Conservation (phyloP, 64 coral and sea anemone genomes). For the Astreopora myriophthalma region DNA sequence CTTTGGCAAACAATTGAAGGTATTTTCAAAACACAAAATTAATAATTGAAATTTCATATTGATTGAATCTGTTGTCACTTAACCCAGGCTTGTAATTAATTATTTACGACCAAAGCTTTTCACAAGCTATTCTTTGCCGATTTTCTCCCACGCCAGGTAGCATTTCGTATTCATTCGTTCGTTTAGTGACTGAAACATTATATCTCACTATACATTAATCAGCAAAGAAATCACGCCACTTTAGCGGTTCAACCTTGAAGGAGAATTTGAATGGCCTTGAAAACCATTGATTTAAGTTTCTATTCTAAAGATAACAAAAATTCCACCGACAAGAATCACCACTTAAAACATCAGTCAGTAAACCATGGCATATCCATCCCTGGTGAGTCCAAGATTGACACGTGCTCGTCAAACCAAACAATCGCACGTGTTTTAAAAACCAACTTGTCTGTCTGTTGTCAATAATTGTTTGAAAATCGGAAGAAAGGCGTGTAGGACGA, state of each 20-base stretch:
- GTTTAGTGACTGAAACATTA: background rate
- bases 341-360: background rate
- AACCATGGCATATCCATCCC: background rate
- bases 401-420: slow-evolving; percentile 44
- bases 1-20: slow-evolving; percentile 77
- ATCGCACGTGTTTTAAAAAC: slow-evolving; percentile 3
- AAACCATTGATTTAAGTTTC: background rate
- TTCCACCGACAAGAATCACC: background rate
- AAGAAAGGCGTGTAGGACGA: background rate
- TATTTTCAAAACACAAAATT: slow-evolving; percentile 71
- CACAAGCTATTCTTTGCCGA: background rate
- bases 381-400: background rate
- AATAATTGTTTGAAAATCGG: background rate
- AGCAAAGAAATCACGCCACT: too few relatives aligned
- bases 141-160: slow-evolving; percentile 1
- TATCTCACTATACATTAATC: too few relatives aligned
- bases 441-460: background rate
- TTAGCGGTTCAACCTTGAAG: background rate
- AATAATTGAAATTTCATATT: slow-evolving; percentile 90
- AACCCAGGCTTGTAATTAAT: slow-evolving; percentile 35
- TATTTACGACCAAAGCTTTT: slow-evolving; percentile 30
- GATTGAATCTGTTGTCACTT: slow-evolving; percentile 82
- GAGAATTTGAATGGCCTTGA: background rate
- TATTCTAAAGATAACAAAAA: background rate
- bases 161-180: background rate